phyloP scores from a whole-genome alignment of 2,888 invertebrate genomes.

The Plemyria rubiginata region DNA sequence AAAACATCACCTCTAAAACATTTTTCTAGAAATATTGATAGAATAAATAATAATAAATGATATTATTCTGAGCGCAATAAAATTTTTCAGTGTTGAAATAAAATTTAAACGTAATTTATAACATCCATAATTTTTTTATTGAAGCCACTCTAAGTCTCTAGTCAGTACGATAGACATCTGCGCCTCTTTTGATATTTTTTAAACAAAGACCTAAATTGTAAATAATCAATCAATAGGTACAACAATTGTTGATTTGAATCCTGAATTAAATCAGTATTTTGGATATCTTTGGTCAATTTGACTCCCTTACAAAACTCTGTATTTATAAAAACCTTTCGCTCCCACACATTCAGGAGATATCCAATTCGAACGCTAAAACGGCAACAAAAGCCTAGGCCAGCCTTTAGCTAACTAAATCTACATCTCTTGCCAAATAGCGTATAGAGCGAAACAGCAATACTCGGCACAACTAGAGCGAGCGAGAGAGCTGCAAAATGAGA shows the following conservation, averaged over 20 bases:
- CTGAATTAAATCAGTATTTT: slow-evolving; percentile 38
- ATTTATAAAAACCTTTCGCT: slow-evolving; percentile 6
- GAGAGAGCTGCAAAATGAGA: slow-evolving; percentile 38
- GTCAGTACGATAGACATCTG: no score
- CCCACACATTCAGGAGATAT: background rate
- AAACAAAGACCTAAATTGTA: background rate
- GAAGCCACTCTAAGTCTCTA: no score
- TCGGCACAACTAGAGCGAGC: slow-evolving; percentile 38
- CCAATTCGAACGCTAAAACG: slow-evolving; percentile 55
- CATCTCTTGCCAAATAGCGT: slow-evolving; percentile 62
- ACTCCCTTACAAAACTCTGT: background rate
- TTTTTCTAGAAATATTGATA: no score
- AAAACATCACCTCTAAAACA: no score
- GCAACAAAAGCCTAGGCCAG: slow-evolving; percentile 71
- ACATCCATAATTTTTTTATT: no score
- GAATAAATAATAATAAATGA: no score
- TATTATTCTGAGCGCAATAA: no score
- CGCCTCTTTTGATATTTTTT: no score
- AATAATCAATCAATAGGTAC: no score
- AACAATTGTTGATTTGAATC: slow-evolving; percentile 22
- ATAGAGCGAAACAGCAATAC: slow-evolving; percentile 54
- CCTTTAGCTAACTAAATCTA: slow-evolving; percentile 68
- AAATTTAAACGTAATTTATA: no score
- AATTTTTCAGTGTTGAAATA: no score
- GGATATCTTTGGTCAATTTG: background rate